Percentiles rank a stretch among this genome's conserved stretches.
Conservation (phyloP, 2,797 vertebrate species). For the Enteromius paludinosus region DNA sequence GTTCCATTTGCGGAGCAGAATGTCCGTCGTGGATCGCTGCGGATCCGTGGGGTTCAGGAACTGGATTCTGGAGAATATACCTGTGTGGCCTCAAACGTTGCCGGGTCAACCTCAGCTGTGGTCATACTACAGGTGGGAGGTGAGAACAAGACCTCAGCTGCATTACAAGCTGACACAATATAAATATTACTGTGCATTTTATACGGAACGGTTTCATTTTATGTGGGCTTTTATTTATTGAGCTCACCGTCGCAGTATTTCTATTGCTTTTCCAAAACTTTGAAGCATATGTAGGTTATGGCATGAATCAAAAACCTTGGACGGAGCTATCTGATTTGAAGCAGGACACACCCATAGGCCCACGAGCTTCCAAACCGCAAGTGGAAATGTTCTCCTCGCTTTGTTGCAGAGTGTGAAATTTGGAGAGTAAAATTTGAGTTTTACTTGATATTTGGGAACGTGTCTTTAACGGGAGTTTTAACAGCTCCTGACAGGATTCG, state of each 20-base stretch:
- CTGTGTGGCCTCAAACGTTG: constrained; percentile 82
- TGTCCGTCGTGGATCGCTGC: constrained; percentile 71
- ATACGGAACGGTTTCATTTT: not conserved
- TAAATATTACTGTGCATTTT: constrained; percentile 14
- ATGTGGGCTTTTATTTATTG: constrained; percentile 31
- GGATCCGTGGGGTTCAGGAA: constrained; percentile 78
- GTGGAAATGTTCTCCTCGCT: constrained; percentile 12
- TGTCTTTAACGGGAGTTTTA: constrained; percentile 17
- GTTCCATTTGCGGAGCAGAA: constrained; percentile 73
- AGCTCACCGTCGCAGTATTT: constrained; percentile 6
- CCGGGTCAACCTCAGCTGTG: constrained; percentile 72
- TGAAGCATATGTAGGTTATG: constrained; percentile 9
- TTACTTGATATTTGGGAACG: constrained; percentile 6
- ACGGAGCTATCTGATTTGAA: constrained; percentile 30
- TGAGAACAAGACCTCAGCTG: constrained; percentile 70
- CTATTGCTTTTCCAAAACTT: constrained; percentile 28
- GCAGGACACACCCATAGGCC: constrained; percentile 14
- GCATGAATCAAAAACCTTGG: constrained; percentile 21
- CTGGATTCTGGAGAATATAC: constrained; percentile 83
- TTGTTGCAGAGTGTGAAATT: constrained; percentile 30
- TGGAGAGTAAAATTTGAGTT: constrained; percentile 16
- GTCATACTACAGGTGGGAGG: constrained; percentile 85
- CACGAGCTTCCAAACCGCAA: constrained; percentile 21
- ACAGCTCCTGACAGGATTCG: constrained; percentile 13
- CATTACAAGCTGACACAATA: constrained; percentile 7